Percentiles rank a stretch among this genome's conserved stretches.
These are phyloP conservation scores for Xestia ashworthii DNA, from an alignment of 2,888 invertebrate genomes.

Conservation along the genomic window DNA sequence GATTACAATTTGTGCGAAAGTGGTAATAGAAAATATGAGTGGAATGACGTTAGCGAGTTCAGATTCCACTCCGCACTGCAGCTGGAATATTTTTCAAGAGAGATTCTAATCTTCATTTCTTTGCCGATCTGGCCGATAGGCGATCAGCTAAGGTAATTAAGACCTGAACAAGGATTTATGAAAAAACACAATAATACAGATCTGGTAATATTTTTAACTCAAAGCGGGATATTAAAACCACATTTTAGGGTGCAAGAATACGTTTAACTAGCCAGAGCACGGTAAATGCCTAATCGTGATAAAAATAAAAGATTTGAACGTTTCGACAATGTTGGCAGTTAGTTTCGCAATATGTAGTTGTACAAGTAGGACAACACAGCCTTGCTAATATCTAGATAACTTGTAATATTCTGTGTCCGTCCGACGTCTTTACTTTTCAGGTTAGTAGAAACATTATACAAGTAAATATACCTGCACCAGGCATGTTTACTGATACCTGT, in stretches of 20 bases:
- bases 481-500: neutral
- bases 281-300: constrained; percentile 26
- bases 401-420: constrained; percentile 42
- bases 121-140: neutral
- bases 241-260: neutral
- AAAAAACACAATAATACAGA: neutral
- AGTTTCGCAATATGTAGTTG: constrained; percentile 49
- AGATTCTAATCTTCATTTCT: neutral
- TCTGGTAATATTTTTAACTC: neutral
- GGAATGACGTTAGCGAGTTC: neutral
- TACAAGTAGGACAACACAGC: constrained; percentile 48
- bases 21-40: neutral
- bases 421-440: constrained; percentile 26
- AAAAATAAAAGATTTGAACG: constrained; percentile 46
- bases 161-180: neutral
- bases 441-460: constrained; percentile 10
- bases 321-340: constrained; percentile 37
- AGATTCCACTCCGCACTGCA: neutral
- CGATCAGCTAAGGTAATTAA: no score
- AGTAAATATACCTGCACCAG: constrained; percentile 23
- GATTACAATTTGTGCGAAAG: constrained; percentile 20
- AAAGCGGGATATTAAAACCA: neutral
- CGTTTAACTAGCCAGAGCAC: constrained; percentile 2
- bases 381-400: constrained; percentile 49
- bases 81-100: neutral